Conservation (phyloP, 2,797 vertebrate species). For the Macroramphosus scolopax region DNA sequence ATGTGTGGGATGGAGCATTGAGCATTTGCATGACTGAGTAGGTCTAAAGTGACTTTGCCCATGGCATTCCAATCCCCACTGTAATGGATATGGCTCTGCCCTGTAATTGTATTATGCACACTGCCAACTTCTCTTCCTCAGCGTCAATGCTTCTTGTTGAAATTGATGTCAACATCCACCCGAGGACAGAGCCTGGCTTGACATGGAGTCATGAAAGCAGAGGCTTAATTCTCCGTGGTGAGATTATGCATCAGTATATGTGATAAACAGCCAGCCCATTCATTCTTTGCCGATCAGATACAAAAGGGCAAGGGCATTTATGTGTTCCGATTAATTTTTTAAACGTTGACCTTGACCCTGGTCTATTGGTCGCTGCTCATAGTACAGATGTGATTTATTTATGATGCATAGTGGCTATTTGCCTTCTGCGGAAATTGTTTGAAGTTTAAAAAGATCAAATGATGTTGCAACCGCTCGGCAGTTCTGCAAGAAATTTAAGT, state of each 20-base stretch:
- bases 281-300: slow-evolving; percentile 11
- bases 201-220: slow-evolving; percentile 4
- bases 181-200: slow-evolving; percentile 13
- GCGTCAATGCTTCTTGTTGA: slow-evolving; percentile 16
- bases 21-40: slow-evolving; percentile 27
- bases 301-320: neutral
- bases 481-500: neutral
- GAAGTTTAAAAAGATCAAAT: neutral
- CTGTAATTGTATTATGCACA: slow-evolving; percentile 42
- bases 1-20: slow-evolving; percentile 6
- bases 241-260: slow-evolving; percentile 14
- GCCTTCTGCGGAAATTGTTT: neutral
- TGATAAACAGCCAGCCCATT: slow-evolving; percentile 21
- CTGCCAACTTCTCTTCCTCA: slow-evolving; percentile 14
- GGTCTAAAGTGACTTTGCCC: slow-evolving; percentile 23
- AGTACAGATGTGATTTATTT: slow-evolving; percentile 4
- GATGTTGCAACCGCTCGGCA: neutral
- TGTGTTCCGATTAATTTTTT: slow-evolving; percentile 3
- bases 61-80: slow-evolving; percentile 9
- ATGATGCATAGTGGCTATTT: neutral
- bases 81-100: slow-evolving; percentile 20
- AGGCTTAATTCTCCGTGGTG: slow-evolving; percentile 13
- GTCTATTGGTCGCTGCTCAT: slow-evolving; percentile 6
- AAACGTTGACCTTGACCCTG: slow-evolving; percentile 29
- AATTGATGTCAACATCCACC: slow-evolving; percentile 28